A percentile compares a stretch with the other conserved stretches of the same genome.
These are phyloP conservation scores for Atta colombica DNA, from an alignment of 1,140 invertebrate genomes.

Conservation along the genomic window DNA sequence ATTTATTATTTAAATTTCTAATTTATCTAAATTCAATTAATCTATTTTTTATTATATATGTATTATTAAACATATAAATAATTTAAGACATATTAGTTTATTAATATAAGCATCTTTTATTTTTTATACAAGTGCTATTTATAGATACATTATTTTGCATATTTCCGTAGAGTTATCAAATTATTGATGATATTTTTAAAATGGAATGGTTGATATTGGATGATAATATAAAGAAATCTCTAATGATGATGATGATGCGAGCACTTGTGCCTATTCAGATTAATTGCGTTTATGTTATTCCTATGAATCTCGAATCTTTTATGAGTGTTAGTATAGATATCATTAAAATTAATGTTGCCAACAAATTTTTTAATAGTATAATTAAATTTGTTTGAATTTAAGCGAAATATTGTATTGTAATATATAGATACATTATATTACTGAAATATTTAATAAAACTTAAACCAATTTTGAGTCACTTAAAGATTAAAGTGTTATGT, in stretches of 20 bases:
- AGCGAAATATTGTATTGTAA: not conserved
- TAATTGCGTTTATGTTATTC: constrained; percentile 38
- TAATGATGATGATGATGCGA: constrained; percentile 63
- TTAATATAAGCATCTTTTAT: not conserved
- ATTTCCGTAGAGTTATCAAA: constrained; percentile 37
- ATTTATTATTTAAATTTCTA: not conserved
- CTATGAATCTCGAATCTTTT: constrained; percentile 58
- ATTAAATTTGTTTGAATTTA: not conserved
- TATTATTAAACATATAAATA: not conserved
- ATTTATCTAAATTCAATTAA: not conserved
- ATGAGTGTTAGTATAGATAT: constrained; percentile 40
- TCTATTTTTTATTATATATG: not conserved
- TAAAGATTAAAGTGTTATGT: not conserved
- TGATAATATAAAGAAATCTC: not conserved
- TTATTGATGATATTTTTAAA: constrained; percentile 52
- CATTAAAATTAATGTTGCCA: not conserved
- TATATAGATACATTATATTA: constrained; percentile 2
- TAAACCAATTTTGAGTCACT: not conserved
- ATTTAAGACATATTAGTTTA: not conserved
- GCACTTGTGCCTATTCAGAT: constrained; percentile 61
- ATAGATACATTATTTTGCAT: not conserved
- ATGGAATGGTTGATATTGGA: constrained; percentile 48
- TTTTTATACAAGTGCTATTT: not conserved
- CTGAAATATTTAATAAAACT: not conserved
- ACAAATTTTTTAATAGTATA: not conserved